Evolutionary conservation across 92 coral and sea anemone species (phyloP).

Genomic region (Paragorgia papillata): DNA sequence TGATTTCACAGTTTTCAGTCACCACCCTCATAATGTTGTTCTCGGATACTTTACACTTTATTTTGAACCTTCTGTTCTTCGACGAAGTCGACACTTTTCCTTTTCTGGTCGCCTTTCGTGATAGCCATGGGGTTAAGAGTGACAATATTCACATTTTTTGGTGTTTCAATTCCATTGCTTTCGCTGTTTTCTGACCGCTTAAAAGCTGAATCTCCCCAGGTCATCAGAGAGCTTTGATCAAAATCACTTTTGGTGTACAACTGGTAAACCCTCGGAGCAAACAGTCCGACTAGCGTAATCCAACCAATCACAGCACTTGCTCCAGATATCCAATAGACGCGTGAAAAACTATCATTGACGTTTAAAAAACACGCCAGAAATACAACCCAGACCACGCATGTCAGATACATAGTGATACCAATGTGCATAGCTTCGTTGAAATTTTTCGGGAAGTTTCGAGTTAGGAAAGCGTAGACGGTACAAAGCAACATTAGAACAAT

Average conservation of each 20-base stretch:
- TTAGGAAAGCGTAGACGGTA: slow-evolving; percentile 53
- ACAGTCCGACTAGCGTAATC: slow-evolving; percentile 49
- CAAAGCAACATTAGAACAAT: slow-evolving; percentile 50
- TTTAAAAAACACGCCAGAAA: slow-evolving; percentile 51
- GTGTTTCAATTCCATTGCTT: neutral
- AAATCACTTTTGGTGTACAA: slow-evolving; percentile 31
- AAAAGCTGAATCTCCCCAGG: slow-evolving; percentile 9
- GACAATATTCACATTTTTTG: neutral
- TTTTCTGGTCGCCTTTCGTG: neutral
- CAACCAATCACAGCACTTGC: slow-evolving; percentile 45
- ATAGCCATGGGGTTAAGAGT: neutral
- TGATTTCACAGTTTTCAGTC: too few species aligned
- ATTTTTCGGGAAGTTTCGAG: slow-evolving; percentile 58
- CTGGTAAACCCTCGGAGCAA: slow-evolving; percentile 55
- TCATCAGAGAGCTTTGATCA: slow-evolving; percentile 5
- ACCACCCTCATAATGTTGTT: too few species aligned
- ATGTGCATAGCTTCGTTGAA: slow-evolving; percentile 60
- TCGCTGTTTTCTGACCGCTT: slow-evolving; percentile 1
- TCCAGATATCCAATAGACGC: slow-evolving; percentile 49
- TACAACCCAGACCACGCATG: slow-evolving; percentile 49
- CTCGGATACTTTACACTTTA: too few species aligned
- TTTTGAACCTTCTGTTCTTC: too few species aligned
- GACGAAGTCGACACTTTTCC: neutral
- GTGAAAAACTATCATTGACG: slow-evolving; percentile 48
- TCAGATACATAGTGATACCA: slow-evolving; percentile 55